Base-by-base conservation (phyloP, 2,888 invertebrate genomes). In the Tipula vernalis region DNA sequence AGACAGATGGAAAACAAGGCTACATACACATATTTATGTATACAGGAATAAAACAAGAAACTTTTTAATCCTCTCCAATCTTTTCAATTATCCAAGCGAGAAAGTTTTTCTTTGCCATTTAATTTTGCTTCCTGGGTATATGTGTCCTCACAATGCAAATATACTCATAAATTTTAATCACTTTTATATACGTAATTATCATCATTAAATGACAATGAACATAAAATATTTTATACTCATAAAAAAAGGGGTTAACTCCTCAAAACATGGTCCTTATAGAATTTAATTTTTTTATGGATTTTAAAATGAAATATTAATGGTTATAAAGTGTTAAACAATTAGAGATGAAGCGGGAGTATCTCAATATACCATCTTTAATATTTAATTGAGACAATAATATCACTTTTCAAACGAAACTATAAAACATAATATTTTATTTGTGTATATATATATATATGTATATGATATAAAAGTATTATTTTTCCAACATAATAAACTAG, bases 51-150 rank as follows among this genome's bases (percentile, higher is more conserved):
- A 57, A 57, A 39, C 39, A 5, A 39, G 39, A 39, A 87, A 85
- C 86, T 87, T 87, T 87, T 86, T 87, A 87, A 87, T 87, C 87
- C 87, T 86, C 42, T 87, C 86, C 86, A 87, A 87, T 87, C 86
- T 87, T 28, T 44, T 87, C 86, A 51, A 36, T 71, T 71, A 71
- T 71, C 8, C 28, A 28, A 71, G 28, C 28, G 71, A 10, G 10
- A 71, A 71, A 71, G 71, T 71, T 71, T 71, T 71, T 1, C 8
- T 18, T 71, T 71, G 28, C 71, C 71, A 10, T 71, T n/a, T 28
- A 71, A 71, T 57, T 15, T 18, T 15, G 3, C 0, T 39, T 39
- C 39, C 39, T 57, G 39, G 39, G 39, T 39, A 39, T 39, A 39
- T 39, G 39, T 51, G 15, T 4, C 4, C 51, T n/a, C 47, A 28